These are phyloP conservation scores for Synergus umbraculus DNA, from an alignment of 2,888 invertebrate genomes.

Conservation along the genomic window DNA sequence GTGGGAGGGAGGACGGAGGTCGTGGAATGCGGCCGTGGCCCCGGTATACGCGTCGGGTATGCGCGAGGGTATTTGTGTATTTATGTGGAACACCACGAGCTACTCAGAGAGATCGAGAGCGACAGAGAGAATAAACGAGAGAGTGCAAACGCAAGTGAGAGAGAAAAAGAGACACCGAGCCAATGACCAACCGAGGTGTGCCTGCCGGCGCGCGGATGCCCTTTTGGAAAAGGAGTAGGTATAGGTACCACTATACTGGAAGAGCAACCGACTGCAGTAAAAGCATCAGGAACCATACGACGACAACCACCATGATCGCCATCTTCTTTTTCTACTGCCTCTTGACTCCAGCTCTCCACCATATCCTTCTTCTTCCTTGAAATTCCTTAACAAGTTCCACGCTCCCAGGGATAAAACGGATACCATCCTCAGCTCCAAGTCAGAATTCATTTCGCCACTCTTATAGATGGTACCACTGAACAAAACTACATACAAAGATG, in stretches of 20 bases:
- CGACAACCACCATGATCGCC: conserved; percentile 62
- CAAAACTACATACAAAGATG: background rate
- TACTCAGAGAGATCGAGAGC: conserved; percentile 38
- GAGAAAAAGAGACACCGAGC: conserved; percentile 59
- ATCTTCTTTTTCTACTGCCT: conserved; percentile 45
- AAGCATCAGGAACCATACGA: conserved; percentile 71
- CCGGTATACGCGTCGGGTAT: conserved; percentile 69
- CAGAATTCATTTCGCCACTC: conserved; percentile 1
- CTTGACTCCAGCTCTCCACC: conserved; percentile 56
- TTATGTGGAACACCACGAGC: conserved; percentile 73
- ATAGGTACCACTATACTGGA: conserved; percentile 47
- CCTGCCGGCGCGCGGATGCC: conserved; percentile 67
- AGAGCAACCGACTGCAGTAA: conserved; percentile 69
- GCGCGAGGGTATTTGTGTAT: conserved; percentile 74
- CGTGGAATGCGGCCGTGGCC: conserved; percentile 75
- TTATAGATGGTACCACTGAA: background rate
- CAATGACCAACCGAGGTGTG: conserved; percentile 76
- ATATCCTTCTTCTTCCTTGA: conserved; percentile 52
- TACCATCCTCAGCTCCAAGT: conserved; percentile 33
- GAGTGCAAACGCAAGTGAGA: conserved; percentile 40
- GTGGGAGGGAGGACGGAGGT: conserved; percentile 58
- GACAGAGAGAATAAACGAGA: conserved; percentile 30
- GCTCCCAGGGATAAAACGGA: conserved; percentile 48
- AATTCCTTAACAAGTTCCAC: conserved; percentile 55
- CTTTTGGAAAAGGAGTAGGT: conserved; percentile 68